Evolutionary conservation across 2,888 invertebrate genomes (phyloP).

Genomic region (Euphydryas editha): DNA sequence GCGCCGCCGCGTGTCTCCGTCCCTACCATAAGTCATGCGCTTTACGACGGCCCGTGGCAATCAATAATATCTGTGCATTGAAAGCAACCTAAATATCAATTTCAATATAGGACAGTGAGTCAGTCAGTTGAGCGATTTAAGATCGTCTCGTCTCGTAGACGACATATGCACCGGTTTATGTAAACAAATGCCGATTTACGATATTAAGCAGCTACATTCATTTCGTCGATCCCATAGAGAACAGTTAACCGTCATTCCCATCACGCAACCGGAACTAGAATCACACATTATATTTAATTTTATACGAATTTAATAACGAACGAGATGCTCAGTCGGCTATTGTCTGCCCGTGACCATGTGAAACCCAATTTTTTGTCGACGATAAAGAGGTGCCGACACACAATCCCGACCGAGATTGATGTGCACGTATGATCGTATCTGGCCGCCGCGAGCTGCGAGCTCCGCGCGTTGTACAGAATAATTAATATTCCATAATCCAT

Average conservation of each 20-base stretch:
- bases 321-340: slow-evolving; percentile 70
- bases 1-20: slow-evolving; percentile 48
- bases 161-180: slow-evolving; percentile 32
- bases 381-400: slow-evolving; percentile 82
- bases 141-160: slow-evolving; percentile 17
- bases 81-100: slow-evolving; percentile 54
- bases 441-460: slow-evolving; percentile 72
- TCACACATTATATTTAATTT: slow-evolving; percentile 83
- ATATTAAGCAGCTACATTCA: slow-evolving; percentile 40
- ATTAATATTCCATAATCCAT: slow-evolving; percentile 80
- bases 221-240: slow-evolving; percentile 54
- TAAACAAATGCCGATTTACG: slow-evolving; percentile 38
- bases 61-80: slow-evolving; percentile 67
- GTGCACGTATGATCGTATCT: slow-evolving; percentile 70
- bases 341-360: slow-evolving; percentile 74
- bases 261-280: slow-evolving; percentile 78
- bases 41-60: slow-evolving; percentile 66
- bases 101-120: slow-evolving; percentile 30
- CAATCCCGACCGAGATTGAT: slow-evolving; percentile 76
- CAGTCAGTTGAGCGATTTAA: slow-evolving; percentile 34
- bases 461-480: slow-evolving; percentile 53
- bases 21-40: slow-evolving; percentile 66
- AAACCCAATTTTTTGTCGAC: slow-evolving; percentile 74
- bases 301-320: slow-evolving; percentile 84
- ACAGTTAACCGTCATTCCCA: slow-evolving; percentile 74